Conservation (phyloP, 2,888 invertebrate species). For the Eupithecia pulchellata region DNA sequence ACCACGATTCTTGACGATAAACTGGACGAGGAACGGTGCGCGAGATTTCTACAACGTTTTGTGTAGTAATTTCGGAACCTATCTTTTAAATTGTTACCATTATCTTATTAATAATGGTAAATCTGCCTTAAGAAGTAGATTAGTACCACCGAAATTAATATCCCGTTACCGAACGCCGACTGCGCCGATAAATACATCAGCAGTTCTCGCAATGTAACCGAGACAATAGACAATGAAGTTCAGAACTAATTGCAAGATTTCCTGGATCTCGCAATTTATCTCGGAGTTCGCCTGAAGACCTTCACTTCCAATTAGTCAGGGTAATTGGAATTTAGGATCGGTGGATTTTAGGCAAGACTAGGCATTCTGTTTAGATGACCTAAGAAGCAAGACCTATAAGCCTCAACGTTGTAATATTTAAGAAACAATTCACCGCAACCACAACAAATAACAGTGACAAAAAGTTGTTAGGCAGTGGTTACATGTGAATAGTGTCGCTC, state of each 20-base stretch:
- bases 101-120: too few relatives aligned
- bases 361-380: not conserved
- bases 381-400: not conserved
- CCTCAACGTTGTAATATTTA: not conserved
- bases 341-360: not conserved
- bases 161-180: not conserved
- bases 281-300: constrained; percentile 16
- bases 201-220: constrained; percentile 22
- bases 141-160: not conserved
- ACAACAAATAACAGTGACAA: too few relatives aligned
- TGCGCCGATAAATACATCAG: constrained; percentile 28
- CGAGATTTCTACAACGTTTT: too few relatives aligned
- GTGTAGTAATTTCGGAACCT: too few relatives aligned
- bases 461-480: too few relatives aligned
- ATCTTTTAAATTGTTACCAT: too few relatives aligned
- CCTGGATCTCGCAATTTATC: constrained; percentile 36
- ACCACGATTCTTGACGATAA: too few relatives aligned
- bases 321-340: constrained; percentile 4
- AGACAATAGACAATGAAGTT: constrained; percentile 36
- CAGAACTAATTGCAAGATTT: constrained; percentile 39
- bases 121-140: not conserved
- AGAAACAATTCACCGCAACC: too few relatives aligned
- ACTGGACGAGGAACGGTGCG: too few relatives aligned
- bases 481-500: too few relatives aligned
- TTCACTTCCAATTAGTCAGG: constrained; percentile 9